Conservation (phyloP, 2,888 invertebrate genomes). For the Bombylius discolor region DNA sequence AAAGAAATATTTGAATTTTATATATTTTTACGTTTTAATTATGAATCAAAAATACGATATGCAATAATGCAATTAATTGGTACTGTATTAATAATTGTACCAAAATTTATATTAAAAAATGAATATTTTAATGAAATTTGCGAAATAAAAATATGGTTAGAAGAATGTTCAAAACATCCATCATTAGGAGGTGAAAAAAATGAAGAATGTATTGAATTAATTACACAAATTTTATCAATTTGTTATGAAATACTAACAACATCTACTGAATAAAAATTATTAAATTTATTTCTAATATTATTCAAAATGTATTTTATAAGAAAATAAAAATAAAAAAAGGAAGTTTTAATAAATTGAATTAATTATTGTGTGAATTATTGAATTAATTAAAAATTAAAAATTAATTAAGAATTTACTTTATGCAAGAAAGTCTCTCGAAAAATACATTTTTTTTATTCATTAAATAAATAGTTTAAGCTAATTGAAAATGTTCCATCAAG, state of each 20-base stretch:
- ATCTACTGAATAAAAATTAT: too few species aligned
- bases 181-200: constrained; percentile 50
- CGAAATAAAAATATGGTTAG: constrained; percentile 56
- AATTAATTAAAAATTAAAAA: too few species aligned
- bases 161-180: constrained; percentile 43
- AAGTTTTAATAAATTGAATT: too few species aligned
- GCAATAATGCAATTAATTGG: constrained; percentile 55
- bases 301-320: too few species aligned
- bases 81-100: constrained; percentile 48
- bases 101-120: constrained; percentile 41
- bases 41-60: constrained; percentile 51
- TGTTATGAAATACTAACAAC: constrained; percentile 21
- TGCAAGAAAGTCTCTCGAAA: too few species aligned
- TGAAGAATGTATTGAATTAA: constrained; percentile 49
- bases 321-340: too few species aligned
- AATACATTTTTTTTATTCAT: too few species aligned
- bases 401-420: too few species aligned
- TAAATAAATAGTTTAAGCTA: too few species aligned
- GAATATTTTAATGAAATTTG: constrained; percentile 50
- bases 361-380: too few species aligned
- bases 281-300: too few species aligned
- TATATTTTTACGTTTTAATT: constrained; percentile 51
- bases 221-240: constrained; percentile 43
- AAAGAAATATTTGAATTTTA: constrained; percentile 56
- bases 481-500: too few species aligned